phyloP scores from a whole-genome alignment of 1,140 invertebrate species.

The Pachypeltis micranthus region DNA sequence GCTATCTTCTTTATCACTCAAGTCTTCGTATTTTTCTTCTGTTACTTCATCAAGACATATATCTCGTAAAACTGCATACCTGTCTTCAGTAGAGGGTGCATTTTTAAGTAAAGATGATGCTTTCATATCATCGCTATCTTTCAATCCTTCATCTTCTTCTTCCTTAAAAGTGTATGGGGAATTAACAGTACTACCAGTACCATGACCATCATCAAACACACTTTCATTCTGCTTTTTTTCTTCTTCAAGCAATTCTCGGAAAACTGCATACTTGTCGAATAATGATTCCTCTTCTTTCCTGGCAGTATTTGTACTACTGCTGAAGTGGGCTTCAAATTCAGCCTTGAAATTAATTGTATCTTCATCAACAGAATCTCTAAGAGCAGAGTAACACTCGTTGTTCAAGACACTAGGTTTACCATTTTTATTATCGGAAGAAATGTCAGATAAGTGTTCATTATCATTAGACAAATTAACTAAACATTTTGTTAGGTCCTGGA shows the following conservation, averaged over 20 bases:
- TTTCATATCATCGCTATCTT: conserved; percentile 24
- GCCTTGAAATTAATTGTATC: conserved; percentile 39
- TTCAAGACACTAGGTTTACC: conserved; percentile 19
- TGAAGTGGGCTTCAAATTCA: conserved; percentile 50
- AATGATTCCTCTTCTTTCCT: conserved; percentile 31
- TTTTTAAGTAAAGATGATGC: conserved; percentile 24
- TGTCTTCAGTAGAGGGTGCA: conserved; percentile 37
- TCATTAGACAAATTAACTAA: conserved; percentile 40
- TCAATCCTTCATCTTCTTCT: background rate
- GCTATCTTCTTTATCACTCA: conserved; percentile 27
- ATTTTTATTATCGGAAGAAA: conserved; percentile 25
- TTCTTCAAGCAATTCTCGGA: conserved; percentile 64
- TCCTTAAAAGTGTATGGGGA: background rate
- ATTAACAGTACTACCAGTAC: conserved; percentile 31
- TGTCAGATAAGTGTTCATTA: conserved; percentile 15
- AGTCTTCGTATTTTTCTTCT: conserved; percentile 25
- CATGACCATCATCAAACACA: conserved; percentile 32
- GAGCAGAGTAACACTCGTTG: conserved; percentile 25
- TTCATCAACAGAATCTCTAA: conserved; percentile 28
- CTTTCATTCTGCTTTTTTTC: conserved; percentile 35
- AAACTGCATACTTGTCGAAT: conserved; percentile 71
- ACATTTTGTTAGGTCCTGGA: conserved; percentile 69
- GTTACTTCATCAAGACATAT: conserved; percentile 47
- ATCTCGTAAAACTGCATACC: conserved; percentile 56
- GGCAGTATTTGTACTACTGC: conserved; percentile 32